Evolutionary conservation across 1,140 invertebrate species (phyloP).

Genomic region (Cotesia glomerata): DNA sequence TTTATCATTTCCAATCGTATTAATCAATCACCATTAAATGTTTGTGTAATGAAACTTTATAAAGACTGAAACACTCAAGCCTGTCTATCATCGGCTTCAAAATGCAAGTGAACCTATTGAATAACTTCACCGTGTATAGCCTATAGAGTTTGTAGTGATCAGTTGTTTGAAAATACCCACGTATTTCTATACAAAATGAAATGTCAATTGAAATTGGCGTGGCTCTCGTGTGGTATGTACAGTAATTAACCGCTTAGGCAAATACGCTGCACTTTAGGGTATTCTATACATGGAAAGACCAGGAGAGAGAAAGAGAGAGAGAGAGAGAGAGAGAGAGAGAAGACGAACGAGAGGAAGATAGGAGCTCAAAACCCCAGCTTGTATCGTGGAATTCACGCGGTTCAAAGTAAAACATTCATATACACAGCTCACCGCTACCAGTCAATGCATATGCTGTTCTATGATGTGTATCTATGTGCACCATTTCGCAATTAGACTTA

Average conservation of each 20-base stretch:
- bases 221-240: constrained; percentile 18
- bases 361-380: not conserved
- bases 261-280: constrained; percentile 43
- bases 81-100: no score
- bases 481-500: no score
- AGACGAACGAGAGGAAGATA: no score
- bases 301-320: no score
- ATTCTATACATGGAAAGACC: constrained; percentile 39
- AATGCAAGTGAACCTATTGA: no score
- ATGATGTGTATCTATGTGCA: no score
- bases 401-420: constrained; percentile 45
- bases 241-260: constrained; percentile 51
- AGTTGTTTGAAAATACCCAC: not conserved
- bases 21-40: no score
- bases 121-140: no score
- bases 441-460: not conserved
- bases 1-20: no score
- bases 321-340: no score
- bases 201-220: constrained; percentile 26
- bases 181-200: constrained; percentile 4
- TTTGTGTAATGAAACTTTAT: no score
- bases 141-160: not conserved
- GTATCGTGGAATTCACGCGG: constrained; percentile 32
- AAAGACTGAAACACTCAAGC: no score
- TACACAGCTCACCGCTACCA: not conserved